Evolutionary conservation across 2,888 invertebrate genomes (phyloP).

Genomic region (Morinoia aosen): DNA sequence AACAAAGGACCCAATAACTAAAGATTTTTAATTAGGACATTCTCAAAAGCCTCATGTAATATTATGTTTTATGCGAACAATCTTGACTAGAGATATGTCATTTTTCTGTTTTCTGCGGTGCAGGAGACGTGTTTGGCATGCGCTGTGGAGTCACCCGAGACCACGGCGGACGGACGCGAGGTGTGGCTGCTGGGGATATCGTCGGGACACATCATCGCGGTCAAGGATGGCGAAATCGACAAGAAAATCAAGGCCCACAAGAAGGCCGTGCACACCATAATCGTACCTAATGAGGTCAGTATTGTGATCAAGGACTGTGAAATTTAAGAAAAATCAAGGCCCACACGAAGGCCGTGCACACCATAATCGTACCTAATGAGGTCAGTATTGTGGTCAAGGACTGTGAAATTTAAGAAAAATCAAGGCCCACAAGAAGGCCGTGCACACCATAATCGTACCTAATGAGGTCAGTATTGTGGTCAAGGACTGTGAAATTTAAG

Average conservation of each 20-base stretch:
- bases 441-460: conserved; percentile 72
- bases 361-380: conserved; percentile 72
- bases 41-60: too few relatives aligned
- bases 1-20: too few relatives aligned
- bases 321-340: conserved; percentile 71
- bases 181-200: conserved; percentile 71
- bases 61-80: too few relatives aligned
- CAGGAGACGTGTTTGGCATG: conserved; percentile 70
- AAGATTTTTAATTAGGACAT: too few relatives aligned
- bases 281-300: conserved; percentile 71
- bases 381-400: conserved; percentile 72
- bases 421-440: conserved; percentile 72
- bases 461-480: conserved; percentile 71
- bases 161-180: conserved; percentile 41
- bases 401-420: conserved; percentile 70
- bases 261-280: conserved; percentile 72
- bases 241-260: conserved; percentile 72
- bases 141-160: conserved; percentile 58
- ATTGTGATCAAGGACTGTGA: conserved; percentile 70
- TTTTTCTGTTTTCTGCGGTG: background rate
- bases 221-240: conserved; percentile 70
- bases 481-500: conserved; percentile 70
- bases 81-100: too few relatives aligned
- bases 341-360: conserved; percentile 72
- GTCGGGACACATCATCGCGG: conserved; percentile 72